Conservation (phyloP, 2,113 vertebrate species). For the Notarius quadriscutis region DNA sequence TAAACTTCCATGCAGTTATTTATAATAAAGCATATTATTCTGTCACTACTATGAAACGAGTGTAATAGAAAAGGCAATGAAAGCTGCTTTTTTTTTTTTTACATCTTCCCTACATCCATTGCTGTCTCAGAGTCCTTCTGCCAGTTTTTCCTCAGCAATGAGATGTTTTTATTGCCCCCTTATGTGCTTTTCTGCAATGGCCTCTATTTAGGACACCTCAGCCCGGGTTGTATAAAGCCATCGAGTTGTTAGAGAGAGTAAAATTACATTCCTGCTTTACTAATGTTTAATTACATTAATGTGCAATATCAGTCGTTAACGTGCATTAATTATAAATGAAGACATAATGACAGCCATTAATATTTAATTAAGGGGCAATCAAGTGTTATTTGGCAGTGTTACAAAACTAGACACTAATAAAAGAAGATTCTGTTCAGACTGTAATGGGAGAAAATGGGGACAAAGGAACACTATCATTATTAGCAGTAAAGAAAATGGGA, state of each 20-base stretch:
- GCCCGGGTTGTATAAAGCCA: conserved; percentile 52
- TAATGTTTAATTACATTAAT: conserved; percentile 81
- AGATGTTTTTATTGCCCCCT: conserved; percentile 29
- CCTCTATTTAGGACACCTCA: conserved; percentile 44
- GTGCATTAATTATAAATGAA: conserved; percentile 80
- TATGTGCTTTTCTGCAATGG: conserved; percentile 12
- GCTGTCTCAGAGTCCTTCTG: neutral
- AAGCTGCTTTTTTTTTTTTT: neutral
- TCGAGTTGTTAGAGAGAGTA: conserved; percentile 55
- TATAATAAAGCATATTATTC: conserved; percentile 6
- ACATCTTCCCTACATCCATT: neutral
- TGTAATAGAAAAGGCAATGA: neutral
- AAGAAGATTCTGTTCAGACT: conserved; percentile 67
- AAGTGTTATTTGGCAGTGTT: conserved; percentile 81
- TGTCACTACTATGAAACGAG: neutral
- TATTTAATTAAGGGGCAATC: conserved; percentile 84
- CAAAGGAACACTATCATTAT: conserved; percentile 37
- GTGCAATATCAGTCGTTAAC: conserved; percentile 77
- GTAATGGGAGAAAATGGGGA: conserved; percentile 63
- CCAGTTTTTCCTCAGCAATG: neutral
- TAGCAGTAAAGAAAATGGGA: conserved; percentile 12
- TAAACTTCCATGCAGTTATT: neutral
- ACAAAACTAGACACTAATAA: conserved; percentile 80
- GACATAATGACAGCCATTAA: conserved; percentile 79
- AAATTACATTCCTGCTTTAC: conserved; percentile 63